Conservation (phyloP, 1,140 invertebrate species). For the Pseudomyrmex flavicornis region DNA sequence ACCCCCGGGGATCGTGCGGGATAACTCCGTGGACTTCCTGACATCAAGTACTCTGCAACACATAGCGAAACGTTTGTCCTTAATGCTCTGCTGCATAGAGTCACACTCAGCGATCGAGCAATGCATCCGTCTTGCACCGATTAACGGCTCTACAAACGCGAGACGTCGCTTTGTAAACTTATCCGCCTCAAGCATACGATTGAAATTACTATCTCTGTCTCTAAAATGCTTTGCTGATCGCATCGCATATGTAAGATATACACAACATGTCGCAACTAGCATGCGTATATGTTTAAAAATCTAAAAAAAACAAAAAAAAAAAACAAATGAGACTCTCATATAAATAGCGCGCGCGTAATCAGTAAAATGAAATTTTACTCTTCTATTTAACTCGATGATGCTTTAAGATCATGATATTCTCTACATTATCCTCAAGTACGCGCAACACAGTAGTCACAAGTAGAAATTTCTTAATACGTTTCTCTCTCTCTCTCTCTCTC, state of each 20-base stretch:
- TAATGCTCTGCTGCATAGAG: slow-evolving; percentile 60
- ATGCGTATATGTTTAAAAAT: no score
- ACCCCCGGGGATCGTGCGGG: slow-evolving; percentile 84
- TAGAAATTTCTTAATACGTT: slow-evolving; percentile 49
- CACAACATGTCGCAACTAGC: no score
- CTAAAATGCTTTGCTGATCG: not conserved
- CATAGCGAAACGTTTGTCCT: slow-evolving; percentile 60
- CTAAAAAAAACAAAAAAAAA: no score
- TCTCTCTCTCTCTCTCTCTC: no score
- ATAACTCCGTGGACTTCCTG: slow-evolving; percentile 84
- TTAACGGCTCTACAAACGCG: slow-evolving; percentile 43
- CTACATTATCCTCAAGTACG: no score
- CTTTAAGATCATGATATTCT: no score
- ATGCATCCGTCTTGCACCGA: slow-evolving; percentile 49
- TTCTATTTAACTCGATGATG: not conserved
- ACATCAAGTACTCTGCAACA: slow-evolving; percentile 86
- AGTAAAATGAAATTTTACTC: no score
- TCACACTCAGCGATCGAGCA: slow-evolving; percentile 56
- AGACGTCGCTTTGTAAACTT: slow-evolving; percentile 20
- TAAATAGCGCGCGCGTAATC: no score
- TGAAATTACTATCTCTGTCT: slow-evolving; percentile 6
- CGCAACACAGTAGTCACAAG: not conserved
- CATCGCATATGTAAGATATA: no score
- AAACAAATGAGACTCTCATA: no score
- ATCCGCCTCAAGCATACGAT: not conserved